Evolutionary conservation across 2,113 vertebrate species (phyloP), one percentile per base, ranked within the genome.

Genomic region (Neodontobutis hainanensis): DNA sequence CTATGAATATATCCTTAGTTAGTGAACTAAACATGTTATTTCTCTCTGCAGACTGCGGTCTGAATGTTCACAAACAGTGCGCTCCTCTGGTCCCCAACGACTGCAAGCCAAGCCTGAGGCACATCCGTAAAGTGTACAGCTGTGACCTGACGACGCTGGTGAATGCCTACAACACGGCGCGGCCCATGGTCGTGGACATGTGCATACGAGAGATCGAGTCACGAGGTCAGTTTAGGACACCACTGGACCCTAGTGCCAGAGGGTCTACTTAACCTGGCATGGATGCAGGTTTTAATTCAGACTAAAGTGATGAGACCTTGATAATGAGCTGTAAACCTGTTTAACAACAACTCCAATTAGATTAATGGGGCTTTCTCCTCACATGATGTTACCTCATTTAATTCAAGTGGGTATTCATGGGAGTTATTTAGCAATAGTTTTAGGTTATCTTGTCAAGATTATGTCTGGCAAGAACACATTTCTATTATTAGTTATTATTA

Each of bases 41-140:
- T 70, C 19, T 63, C 10, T 64, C 19, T 80, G 48, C 56, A 99
- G 97, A 99, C 73, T 99, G 97, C 84, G 97, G 97, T 65, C 88
- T 99, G 90, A 99, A 99, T 72, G 96, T 98, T 85, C 97, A 99
- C 90, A 98, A 98, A 89, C 96, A 99, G 1, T 99, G 97, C 87
- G 97, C 96, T 11, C 92, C 96, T 91, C 94, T 97, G 95, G 97
- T 98, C 55, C 95, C 97, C 35, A 93, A 97, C 73, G 95, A 99
- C 93, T 99, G 97, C 89, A 98, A 98, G 73, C 97, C 97, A 6
- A 94, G 96, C 92, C 74, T 89, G 65, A 83, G 81, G 79, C 88
- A 87, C 59, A 67, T 91, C 75, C 88, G 89, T 11, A 91, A 88
- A 73, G 74, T 91, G 43, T 91, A 89, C 87, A 91, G 89, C 84